phyloP scores from a whole-genome alignment of 1,140 invertebrate genomes.

The Trichonephila inaurata region DNA sequence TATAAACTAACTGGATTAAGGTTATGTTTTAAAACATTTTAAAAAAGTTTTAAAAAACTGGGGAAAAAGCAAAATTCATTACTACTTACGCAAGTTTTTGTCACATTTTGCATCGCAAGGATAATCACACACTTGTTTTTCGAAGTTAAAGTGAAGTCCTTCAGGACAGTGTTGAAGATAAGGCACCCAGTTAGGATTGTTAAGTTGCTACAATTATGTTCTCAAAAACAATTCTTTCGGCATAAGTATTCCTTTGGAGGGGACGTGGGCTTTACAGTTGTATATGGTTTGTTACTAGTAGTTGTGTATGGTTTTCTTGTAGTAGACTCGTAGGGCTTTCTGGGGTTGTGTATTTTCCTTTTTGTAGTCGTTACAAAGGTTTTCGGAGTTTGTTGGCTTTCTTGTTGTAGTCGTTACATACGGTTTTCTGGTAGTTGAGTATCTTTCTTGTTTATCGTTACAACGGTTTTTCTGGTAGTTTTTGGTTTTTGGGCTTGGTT shows the following conservation, averaged over 20 bases:
- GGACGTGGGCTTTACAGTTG: background rate
- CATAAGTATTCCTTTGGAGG: slow-evolving; percentile 7
- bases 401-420: background rate
- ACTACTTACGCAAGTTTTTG: slow-evolving; percentile 14
- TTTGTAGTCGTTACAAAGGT: background rate
- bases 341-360: background rate
- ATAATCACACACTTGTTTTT: slow-evolving; percentile 47
- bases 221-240: slow-evolving; percentile 16
- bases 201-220: slow-evolving; percentile 76
- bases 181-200: slow-evolving; percentile 77
- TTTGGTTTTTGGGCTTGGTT: too few relatives aligned
- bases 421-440: background rate
- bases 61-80: background rate
- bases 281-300: background rate
- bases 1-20: too few relatives aligned
- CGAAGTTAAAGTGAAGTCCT: slow-evolving; percentile 77
- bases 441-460: too few relatives aligned
- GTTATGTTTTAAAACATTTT: too few relatives aligned
- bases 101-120: slow-evolving; percentile 69
- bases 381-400: too few relatives aligned
- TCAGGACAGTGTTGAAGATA: slow-evolving; percentile 78
- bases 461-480: too few relatives aligned
- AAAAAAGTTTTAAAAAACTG: too few relatives aligned
- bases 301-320: background rate
- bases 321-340: background rate